Evolutionary conservation across 2,113 vertebrate species (phyloP).

Genomic region (human): DNA sequence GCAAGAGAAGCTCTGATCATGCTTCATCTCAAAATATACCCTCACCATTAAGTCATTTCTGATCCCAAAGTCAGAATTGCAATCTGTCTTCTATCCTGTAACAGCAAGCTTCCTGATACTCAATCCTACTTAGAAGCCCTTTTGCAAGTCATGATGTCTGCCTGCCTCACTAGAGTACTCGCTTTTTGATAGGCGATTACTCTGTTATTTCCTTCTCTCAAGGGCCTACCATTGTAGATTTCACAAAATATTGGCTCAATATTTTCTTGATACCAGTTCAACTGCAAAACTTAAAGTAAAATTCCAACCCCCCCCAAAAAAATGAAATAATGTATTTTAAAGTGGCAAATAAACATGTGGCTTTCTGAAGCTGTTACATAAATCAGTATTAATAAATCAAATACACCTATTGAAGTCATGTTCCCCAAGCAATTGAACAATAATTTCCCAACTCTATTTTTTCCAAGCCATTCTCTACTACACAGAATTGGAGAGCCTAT

Average conservation of each 20-base stretch:
- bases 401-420: conserved; percentile 5
- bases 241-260: background rate
- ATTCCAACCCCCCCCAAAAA: background rate
- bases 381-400: conserved; percentile 63
- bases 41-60: background rate
- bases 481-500: conserved; percentile 21
- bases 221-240: background rate
- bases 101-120: background rate
- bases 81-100: background rate
- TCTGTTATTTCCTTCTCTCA: background rate
- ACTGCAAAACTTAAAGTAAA: conserved; percentile 33
- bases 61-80: background rate
- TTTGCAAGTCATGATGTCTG: background rate
- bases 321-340: conserved; percentile 41
- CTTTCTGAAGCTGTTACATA: conserved; percentile 45
- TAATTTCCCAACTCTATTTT: conserved; percentile 53
- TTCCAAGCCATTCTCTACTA: conserved; percentile 9
- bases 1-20: background rate
- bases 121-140: background rate
- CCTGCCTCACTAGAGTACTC: background rate
- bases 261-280: background rate
- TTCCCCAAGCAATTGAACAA: conserved; percentile 12
- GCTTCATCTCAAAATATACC: background rate
- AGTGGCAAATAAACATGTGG: conserved; percentile 1
- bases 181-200: conserved; percentile 2